Evolutionary conservation across 2,113 vertebrate genomes (phyloP), one percentile per base, ranked within the genome.

Genomic region (Tragelaphus imberbis): DNA sequence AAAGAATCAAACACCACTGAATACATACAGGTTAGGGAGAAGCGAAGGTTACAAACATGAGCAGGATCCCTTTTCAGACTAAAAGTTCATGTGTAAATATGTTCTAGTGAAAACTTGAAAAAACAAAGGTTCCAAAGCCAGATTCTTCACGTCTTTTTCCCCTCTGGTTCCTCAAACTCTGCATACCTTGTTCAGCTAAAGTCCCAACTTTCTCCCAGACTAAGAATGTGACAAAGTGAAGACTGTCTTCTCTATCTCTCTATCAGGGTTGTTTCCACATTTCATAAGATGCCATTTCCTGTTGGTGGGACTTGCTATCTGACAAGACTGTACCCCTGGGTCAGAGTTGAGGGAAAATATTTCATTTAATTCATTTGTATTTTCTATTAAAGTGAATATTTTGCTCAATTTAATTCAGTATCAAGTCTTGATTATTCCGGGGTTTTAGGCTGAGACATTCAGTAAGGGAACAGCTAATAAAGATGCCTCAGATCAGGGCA

Each of bases 301-400:
- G 27, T 44, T 84, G 68, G 17, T 90, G 23, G 47, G 44, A 86
- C 36, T 68, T 95, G n/a, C 81, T 68, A 56, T 84, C 23, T 91
- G 61, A 96, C 94, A 95, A 82, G 65, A 94, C 30, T 91, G 15
- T n/a, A 97, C 94, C 28, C 56, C 49, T 36, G 19, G 65, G 92
- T 51, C 65, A 96, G 44, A 91, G 13, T 16, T 82, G 56, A 28
- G 13, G 15, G 84, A 51, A 90, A 92, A 84, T 82, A 63, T 63
- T 68, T 90, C 17, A 30, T 56, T 23, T 36, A 71, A 89, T 58
- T 96, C 17, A 25, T 96, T 56, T 90, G 51, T 87, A 61, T 96
- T 92, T 95, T 77, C 47, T 85, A 21, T 95, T 91, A 89, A 88
- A 93, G n/a, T 96, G 87, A 97, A 90, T 85, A 89, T 79, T 95